Percentiles rank a stretch among this genome's conserved stretches.
Conservation (phyloP, 2,797 vertebrate species). For the Limnodromus scolopaceus region DNA sequence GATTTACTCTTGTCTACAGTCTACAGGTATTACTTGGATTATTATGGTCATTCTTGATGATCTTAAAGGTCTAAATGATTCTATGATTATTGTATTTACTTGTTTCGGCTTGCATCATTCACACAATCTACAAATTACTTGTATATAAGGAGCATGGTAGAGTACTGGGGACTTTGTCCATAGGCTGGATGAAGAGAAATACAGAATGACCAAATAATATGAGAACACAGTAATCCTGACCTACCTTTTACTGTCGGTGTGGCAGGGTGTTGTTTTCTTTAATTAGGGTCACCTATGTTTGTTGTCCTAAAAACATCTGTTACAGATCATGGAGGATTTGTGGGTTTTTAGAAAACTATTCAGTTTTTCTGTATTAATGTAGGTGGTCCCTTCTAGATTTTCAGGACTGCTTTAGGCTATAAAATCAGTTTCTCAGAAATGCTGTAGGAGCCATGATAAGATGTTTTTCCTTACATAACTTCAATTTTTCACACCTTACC, state of each 20-base stretch:
- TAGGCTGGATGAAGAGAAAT: not conserved
- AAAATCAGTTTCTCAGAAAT: not conserved
- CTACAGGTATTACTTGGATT: not conserved
- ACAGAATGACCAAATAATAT: not conserved
- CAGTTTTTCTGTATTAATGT: not conserved
- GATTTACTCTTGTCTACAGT: not conserved
- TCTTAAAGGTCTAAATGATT: not conserved
- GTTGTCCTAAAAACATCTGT: not conserved
- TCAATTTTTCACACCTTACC: not conserved
- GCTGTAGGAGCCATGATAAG: not conserved
- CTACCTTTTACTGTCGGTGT: fast-evolving
- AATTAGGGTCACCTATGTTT: not conserved
- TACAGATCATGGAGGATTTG: not conserved
- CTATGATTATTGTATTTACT: not conserved
- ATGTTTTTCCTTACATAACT: not conserved
- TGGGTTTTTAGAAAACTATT: fast-evolving
- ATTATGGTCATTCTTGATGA: not conserved
- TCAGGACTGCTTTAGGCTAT: not conserved
- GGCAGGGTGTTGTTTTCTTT: not conserved
- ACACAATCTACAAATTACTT: not conserved
- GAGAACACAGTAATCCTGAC: not conserved
- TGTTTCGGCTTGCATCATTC: not conserved
- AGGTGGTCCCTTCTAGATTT: not conserved
- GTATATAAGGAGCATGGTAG: not conserved
- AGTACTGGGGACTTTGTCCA: not conserved